Base-by-base conservation (phyloP, 2,113 vertebrate species). In the Oncorhynchus masou region DNA sequence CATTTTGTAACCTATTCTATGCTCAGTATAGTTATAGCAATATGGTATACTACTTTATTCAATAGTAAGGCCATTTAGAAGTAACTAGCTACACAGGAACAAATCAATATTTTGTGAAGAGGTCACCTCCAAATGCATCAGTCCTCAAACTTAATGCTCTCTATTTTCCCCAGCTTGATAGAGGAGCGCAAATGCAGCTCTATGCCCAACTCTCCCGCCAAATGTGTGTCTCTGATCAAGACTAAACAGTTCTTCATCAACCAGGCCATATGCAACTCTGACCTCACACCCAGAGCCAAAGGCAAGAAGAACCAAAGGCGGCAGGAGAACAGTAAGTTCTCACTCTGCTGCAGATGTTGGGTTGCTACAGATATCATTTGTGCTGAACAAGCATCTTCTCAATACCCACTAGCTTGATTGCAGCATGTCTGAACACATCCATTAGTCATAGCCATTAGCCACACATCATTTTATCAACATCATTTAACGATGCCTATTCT, bases 261-360 rank as follows among this genome's bases (percentile, higher is more conserved):
- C 90, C 95, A 98, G 90, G 97, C 97, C 20, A 94, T 97, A 83
- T 94, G 97, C 73, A 99, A 99, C 91, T 99, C 98, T 0, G 98
- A 99, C 87, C 96, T 99, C 85, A 96, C 83, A 25, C 97, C 96
- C 1, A 92, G 92, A 71, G 96, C 96, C 89, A 99, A 98, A 91
- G 97, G 98, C 20, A 95, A 93, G 84, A 99, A 99, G 92, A 97
- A 96, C 90, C 94, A 95, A 3, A 95, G 96, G 72, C 91, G 96
- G 7, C 94, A 94, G 84, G 96, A 99, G 87, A 99, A 99, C 93
- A 95, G 98, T 98, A 92, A 94, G 96, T 27, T 75, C 6, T 45
- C 9, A 11, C 29, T 68, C 27, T 34, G 19, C 20, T 68, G 29
- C 31, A 68, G 27, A 67, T 22, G n/a, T 62, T 62, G 15, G 6